Evolutionary conservation across 2,888 invertebrate genomes (phyloP), one percentile per base, ranked within the genome.

Genomic region (Caenorhabditis macrosperma): DNA sequence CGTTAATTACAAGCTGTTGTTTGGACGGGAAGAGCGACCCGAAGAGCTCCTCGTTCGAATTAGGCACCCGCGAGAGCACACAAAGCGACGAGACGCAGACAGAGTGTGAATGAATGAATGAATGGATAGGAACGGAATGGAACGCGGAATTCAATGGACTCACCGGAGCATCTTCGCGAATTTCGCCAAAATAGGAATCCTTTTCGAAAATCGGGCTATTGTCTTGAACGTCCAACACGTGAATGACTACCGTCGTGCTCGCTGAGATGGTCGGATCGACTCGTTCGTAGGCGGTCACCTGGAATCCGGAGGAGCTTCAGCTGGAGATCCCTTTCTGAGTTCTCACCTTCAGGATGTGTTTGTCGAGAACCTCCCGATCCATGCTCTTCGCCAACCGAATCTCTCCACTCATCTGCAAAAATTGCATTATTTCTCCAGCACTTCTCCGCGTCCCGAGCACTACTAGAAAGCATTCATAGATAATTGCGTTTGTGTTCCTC

Each of bases 151-250:
- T 66, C 67, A 67, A 75, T 54, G 33, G 67, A 76, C 85, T 71
- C 69, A 88, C 88, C 80, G 87, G 87, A 48, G 88, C 95, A 4
- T 95, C 95, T 91, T 98, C 98, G 26, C 95, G 92, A 0, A 97
- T 94, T 15, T 94, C 94, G 0, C 96, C 94, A 87, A 95, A 95
- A 91, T 97, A 97, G 86, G 95, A 94, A 74, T 94, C 94, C 91
- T 95, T 94, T 91, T 97, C 97, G 91, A 98, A 98, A 5, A 94
- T 93, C 0, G 98, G 98, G 22, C 94, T 93, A 90, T 98, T 96
- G 91, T 98, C 98, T 91, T 98, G 98, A 84, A 95, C 95, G 91
- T 98, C 98, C 66, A 95, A 91, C 0, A 98, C 96, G 91, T 95
- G 95, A 67, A 98, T 95, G 22, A 88, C 82, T 1, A 90, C 87